Percentiles rank a stretch among this genome's conserved stretches.
phyloP scores from a whole-genome alignment of 2,888 invertebrate species.

The Nomada lathburiana region DNA sequence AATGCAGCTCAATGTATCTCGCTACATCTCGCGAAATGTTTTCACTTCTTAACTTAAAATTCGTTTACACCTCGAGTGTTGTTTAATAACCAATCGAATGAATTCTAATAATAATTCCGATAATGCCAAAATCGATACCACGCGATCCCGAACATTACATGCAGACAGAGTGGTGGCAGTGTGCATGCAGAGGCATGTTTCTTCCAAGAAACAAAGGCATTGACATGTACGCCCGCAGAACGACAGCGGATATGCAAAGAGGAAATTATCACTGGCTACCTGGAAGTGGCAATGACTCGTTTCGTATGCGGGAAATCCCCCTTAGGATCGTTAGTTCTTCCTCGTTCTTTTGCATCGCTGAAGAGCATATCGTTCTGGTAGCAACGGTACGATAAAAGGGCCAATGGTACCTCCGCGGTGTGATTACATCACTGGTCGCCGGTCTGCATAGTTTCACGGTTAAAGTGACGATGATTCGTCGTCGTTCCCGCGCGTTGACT shows the following conservation, averaged over 20 bases:
- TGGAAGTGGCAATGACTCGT: conserved; percentile 60
- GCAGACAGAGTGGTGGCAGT: background rate
- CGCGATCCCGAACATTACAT: background rate
- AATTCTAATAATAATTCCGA: conserved; percentile 9
- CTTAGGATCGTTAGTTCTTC: conserved; percentile 53
- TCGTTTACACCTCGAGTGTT: background rate
- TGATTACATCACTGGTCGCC: conserved; percentile 63
- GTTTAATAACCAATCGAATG: background rate
- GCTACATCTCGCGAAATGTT: background rate
- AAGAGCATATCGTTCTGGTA: conserved; percentile 54
- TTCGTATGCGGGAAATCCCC: conserved; percentile 61
- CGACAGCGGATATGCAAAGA: conserved; percentile 61
- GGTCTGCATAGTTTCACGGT: conserved; percentile 61
- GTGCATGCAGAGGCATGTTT: background rate
- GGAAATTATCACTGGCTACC: conserved; percentile 63
- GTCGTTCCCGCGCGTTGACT: conserved; percentile 63
- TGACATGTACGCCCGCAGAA: conserved; percentile 38
- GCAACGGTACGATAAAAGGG: conserved; percentile 53
- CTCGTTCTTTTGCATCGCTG: conserved; percentile 62
- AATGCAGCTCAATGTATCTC: too few relatives aligned
- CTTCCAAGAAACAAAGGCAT: conserved; percentile 53
- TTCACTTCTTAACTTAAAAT: background rate
- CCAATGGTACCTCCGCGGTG: conserved; percentile 52
- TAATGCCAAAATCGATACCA: conserved; percentile 17
- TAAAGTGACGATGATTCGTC: conserved; percentile 65